Conservation (phyloP, 2,888 invertebrate species). For the Deilephila elpenor region DNA sequence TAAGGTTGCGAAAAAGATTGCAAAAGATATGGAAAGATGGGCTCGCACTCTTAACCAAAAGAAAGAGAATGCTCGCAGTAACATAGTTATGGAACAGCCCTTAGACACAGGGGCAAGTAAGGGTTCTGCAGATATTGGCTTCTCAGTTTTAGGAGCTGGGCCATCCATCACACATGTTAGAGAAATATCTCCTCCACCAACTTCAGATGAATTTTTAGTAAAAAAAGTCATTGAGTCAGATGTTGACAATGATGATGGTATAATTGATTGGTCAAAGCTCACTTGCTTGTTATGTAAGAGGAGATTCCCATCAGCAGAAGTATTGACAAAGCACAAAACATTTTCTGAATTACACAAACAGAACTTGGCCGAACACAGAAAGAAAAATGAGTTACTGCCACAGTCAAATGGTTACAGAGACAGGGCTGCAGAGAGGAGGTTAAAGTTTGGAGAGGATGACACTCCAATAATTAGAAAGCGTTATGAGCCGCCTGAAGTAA, state of each 20-base stretch:
- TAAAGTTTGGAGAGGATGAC: conserved; percentile 96
- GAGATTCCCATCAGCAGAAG: conserved; percentile 95
- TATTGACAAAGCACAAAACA: conserved; percentile 94
- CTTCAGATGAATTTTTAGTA: conserved; percentile 70
- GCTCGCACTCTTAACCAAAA: conserved; percentile 98
- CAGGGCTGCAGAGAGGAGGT: conserved; percentile 96
- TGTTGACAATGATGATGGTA: conserved; percentile 89
- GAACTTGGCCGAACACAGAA: conserved; percentile 87
- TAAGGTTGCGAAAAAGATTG: conserved; percentile 98
- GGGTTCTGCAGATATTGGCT: conserved; percentile 96
- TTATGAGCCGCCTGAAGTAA: conserved; percentile 69
- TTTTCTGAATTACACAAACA: conserved; percentile 97
- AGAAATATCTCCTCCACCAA: conserved; percentile 69
- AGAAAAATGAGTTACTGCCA: conserved; percentile 66
- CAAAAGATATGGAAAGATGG: conserved; percentile 95
- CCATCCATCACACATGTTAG: conserved; percentile 71
- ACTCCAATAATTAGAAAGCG: conserved; percentile 81
- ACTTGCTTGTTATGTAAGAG: conserved; percentile 98
- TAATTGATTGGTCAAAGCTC: conserved; percentile 94
- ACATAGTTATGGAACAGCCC: conserved; percentile 77
- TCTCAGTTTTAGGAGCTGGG: conserved; percentile 93
- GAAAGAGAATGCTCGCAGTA: conserved; percentile 88
- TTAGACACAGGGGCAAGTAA: conserved; percentile 81
- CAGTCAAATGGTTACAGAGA: conserved; percentile 90
- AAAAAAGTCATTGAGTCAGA: conserved; percentile 79